These are phyloP conservation scores for Mesopsocus fuscifrons DNA, from an alignment of 2,888 invertebrate genomes.

Conservation along the genomic window DNA sequence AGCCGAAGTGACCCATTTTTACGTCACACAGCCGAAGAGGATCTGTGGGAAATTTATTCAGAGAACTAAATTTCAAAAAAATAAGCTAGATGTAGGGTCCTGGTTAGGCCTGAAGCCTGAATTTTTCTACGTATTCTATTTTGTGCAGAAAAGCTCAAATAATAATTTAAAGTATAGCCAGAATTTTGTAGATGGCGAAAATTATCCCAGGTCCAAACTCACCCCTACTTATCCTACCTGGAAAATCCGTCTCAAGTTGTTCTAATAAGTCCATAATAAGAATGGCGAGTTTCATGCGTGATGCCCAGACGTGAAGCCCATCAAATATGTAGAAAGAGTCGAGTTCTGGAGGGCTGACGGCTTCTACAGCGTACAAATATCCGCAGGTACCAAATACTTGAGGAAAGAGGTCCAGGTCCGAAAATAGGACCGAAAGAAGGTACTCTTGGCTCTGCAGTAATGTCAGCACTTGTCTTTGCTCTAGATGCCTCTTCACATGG, in stretches of 20 bases:
- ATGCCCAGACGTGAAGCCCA: conserved; percentile 33
- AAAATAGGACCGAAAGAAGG: conserved; percentile 35
- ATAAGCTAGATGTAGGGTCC: not conserved
- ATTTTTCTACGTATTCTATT: not conserved
- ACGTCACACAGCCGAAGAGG: conserved; percentile 48
- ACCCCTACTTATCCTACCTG: too few relatives aligned
- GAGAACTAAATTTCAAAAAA: not conserved
- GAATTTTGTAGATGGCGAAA: too few relatives aligned
- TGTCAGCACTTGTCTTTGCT: too few relatives aligned
- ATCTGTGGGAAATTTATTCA: conserved; percentile 22
- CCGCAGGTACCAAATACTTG: conserved; percentile 46
- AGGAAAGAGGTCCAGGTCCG: conserved; percentile 40
- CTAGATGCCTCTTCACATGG: too few relatives aligned
- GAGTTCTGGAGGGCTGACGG: conserved; percentile 25
- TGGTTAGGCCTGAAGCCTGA: not conserved
- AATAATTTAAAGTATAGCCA: too few relatives aligned
- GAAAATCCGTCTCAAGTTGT: conserved; percentile 34
- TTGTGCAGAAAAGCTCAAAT: not conserved
- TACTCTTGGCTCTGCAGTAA: conserved; percentile 48
- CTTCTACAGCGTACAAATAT: conserved; percentile 42
- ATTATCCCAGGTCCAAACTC: too few relatives aligned
- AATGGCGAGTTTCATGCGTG: conserved; percentile 33
- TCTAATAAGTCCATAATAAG: conserved; percentile 40
- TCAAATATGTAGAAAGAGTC: conserved; percentile 4
- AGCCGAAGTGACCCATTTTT: conserved; percentile 44